These are phyloP conservation scores for Halyomorpha halys DNA, from an alignment of 1,140 invertebrate species.

Conservation along the genomic window DNA sequence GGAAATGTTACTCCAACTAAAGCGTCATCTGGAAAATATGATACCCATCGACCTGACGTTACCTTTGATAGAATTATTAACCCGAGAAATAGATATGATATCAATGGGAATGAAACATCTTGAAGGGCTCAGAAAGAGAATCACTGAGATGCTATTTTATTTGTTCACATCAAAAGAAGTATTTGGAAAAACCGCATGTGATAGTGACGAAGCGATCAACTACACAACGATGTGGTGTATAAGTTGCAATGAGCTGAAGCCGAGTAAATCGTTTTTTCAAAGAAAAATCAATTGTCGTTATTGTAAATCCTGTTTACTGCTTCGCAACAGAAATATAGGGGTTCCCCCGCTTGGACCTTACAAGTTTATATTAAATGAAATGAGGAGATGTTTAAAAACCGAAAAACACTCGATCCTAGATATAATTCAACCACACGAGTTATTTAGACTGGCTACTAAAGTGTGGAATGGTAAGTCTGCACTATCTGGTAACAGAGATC, in stretches of 20 bases:
- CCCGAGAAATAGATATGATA: neutral
- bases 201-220: too few species aligned
- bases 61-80: neutral
- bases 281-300: neutral
- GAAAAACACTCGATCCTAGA: neutral
- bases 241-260: neutral
- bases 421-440: conserved; percentile 35
- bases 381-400: neutral
- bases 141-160: conserved; percentile 1
- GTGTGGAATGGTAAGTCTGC: conserved; percentile 56
- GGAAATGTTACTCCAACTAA: neutral
- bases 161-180: neutral
- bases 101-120: neutral
- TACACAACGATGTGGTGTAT: neutral
- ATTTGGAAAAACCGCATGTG: too few species aligned
- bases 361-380: neutral
- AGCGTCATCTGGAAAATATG: neutral
- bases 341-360: neutral
- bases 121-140: neutral
- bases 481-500: conserved; percentile 46
- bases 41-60: neutral
- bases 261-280: neutral
- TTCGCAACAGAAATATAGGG: neutral
- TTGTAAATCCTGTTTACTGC: neutral
- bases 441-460: conserved; percentile 51